A percentile compares a stretch with the other conserved stretches of the same genome.
Evolutionary conservation across 37 sponge, comb jelly and placozoan species (phyloP).

Genomic region (Eunapius fragilis): DNA sequence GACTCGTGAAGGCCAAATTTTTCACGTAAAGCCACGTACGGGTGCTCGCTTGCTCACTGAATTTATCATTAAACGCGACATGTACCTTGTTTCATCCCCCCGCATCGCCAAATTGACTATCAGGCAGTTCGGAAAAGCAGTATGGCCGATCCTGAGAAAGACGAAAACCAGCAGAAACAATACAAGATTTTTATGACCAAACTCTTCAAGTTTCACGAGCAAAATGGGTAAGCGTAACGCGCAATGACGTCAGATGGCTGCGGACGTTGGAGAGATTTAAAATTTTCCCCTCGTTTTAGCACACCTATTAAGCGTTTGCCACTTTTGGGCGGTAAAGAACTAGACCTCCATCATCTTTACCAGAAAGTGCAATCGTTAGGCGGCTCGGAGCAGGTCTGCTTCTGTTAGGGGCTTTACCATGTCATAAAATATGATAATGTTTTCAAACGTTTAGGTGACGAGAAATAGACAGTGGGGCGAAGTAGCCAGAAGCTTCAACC

Average conservation of each 20-base stretch:
- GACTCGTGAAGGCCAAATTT: not conserved
- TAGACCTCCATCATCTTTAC: constrained; percentile 70
- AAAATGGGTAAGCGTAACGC: constrained; percentile 56
- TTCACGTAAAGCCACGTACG: constrained; percentile 3
- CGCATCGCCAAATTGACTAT: not conserved
- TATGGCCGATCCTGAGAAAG: constrained; percentile 17
- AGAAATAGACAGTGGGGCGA: constrained; percentile 54
- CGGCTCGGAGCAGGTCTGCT: constrained; percentile 45
- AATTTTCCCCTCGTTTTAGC: not conserved
- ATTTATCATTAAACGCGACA: not conserved
- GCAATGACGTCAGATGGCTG: not conserved
- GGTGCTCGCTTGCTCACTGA: not conserved
- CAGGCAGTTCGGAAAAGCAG: not conserved
- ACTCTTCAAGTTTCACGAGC: constrained; percentile 55
- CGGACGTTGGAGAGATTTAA: not conserved
- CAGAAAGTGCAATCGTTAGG: constrained; percentile 46
- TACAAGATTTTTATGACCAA: constrained; percentile 38
- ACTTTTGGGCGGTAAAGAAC: constrained; percentile 57
- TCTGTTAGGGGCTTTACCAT: not conserved
- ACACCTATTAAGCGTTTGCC: constrained; percentile 51
- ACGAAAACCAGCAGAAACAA: constrained; percentile 25
- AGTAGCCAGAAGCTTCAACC: constrained; percentile 64
- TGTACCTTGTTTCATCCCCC: not conserved
- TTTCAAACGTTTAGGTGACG: constrained; percentile 20
- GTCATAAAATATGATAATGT: not conserved